Percentiles rank a stretch among this genome's conserved stretches.
Evolutionary conservation across 2,888 invertebrate genomes (phyloP).

Genomic region (Trachelus iudaicus): DNA sequence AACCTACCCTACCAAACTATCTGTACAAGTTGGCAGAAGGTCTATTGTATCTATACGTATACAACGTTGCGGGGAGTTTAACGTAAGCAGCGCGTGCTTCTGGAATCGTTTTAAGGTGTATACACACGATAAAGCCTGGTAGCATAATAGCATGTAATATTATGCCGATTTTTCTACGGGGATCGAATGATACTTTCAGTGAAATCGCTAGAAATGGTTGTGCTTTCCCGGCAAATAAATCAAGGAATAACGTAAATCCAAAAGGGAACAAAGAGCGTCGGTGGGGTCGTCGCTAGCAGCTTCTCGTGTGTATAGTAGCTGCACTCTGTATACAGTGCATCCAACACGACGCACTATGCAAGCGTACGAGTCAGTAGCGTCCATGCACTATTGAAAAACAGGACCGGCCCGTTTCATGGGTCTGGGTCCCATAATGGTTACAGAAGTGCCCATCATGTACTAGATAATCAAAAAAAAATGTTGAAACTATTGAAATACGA

Average conservation of each 20-base stretch:
- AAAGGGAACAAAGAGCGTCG: slow-evolving; percentile 1
- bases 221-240: slow-evolving; percentile 11
- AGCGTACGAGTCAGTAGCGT: background rate
- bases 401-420: background rate
- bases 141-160: background rate
- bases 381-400: background rate
- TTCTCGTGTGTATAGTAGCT: background rate
- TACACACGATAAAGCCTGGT: background rate
- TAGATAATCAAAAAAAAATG: background rate
- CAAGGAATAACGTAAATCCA: slow-evolving; percentile 18
- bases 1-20: background rate
- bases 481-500: background rate
- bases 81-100: background rate
- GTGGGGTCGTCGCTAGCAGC: background rate
- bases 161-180: background rate
- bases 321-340: background rate
- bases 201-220: background rate
- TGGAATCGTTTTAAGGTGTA: background rate
- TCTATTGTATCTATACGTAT: background rate
- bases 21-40: background rate
- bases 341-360: background rate
- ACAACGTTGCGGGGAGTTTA: background rate
- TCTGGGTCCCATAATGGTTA: background rate
- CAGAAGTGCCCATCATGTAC: background rate
- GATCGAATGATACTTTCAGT: background rate